Evolutionary conservation across 2,888 invertebrate genomes (phyloP).

Genomic region (Matsumyia berberina): DNA sequence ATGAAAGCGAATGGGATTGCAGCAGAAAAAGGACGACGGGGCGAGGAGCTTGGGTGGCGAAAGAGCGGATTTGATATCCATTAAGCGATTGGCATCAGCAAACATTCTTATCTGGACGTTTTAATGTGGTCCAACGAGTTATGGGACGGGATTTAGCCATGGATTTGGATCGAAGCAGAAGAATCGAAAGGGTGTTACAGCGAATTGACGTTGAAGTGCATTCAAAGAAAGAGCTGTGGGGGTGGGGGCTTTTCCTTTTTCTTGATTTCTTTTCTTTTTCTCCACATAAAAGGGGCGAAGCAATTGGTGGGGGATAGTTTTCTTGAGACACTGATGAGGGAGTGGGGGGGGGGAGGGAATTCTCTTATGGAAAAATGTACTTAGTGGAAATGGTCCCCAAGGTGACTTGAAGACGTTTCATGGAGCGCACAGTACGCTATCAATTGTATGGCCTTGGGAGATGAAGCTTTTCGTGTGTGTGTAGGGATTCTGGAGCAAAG

Average conservation of each 20-base stretch:
- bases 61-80: constrained; percentile 71
- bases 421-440: too few species aligned
- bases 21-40: neutral
- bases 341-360: too few species aligned
- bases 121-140: constrained; percentile 73
- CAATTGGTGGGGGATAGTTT: too few species aligned
- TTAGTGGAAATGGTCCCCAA: neutral
- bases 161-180: constrained; percentile 32
- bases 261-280: too few species aligned
- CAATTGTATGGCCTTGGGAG: too few species aligned
- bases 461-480: too few species aligned
- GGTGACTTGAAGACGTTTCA: neutral
- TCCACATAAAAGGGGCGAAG: too few species aligned
- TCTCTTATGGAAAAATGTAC: neutral
- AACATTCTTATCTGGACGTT: constrained; percentile 74
- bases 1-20: constrained; percentile 60
- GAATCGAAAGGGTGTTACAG: constrained; percentile 59
- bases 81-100: constrained; percentile 75
- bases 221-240: neutral
- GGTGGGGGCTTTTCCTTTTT: neutral
- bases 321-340: too few species aligned
- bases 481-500: too few species aligned
- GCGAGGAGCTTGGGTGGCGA: neutral
- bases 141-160: constrained; percentile 60
- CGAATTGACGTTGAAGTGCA: constrained; percentile 54